Evolutionary conservation across 1,140 invertebrate genomes (phyloP).

Genomic region (Diuraphis noxia): DNA sequence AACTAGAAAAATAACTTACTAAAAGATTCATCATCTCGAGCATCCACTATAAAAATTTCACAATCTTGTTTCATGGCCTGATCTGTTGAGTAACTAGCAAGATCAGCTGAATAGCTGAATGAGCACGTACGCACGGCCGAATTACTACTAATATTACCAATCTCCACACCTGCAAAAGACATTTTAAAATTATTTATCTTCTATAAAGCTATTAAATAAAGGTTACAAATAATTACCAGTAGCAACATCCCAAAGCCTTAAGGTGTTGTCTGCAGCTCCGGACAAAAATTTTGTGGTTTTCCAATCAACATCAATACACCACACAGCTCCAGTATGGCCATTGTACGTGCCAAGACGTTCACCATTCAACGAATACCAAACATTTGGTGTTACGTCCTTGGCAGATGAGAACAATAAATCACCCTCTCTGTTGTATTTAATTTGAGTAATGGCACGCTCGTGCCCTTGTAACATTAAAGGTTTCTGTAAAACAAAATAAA

Average conservation of each 20-base stretch:
- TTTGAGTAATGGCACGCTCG: constrained; percentile 96
- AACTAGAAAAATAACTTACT: constrained; percentile 59
- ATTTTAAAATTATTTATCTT: not conserved
- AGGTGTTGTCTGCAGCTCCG: constrained; percentile 89
- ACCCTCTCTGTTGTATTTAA: constrained; percentile 97
- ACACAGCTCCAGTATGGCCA: constrained; percentile 95
- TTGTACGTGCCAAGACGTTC: constrained; percentile 96
- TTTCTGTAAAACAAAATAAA: constrained; percentile 69
- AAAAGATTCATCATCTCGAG: constrained; percentile 71
- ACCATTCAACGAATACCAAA: constrained; percentile 99
- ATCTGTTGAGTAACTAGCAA: constrained; percentile 91
- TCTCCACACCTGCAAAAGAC: constrained; percentile 68
- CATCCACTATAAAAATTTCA: constrained; percentile 85
- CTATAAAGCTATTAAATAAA: not conserved
- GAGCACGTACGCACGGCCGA: constrained; percentile 88
- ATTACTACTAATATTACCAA: constrained; percentile 76
- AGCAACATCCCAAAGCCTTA: constrained; percentile 87
- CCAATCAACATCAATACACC: constrained; percentile 99
- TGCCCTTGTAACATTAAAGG: constrained; percentile 97
- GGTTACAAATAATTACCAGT: constrained; percentile 63
- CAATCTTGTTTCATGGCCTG: constrained; percentile 86
- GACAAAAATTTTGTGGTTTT: constrained; percentile 89
- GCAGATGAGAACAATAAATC: constrained; percentile 96
- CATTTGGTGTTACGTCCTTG: constrained; percentile 94
- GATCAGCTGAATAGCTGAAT: constrained; percentile 91